These are phyloP conservation scores for Equus quagga DNA, from an alignment of 2,113 vertebrate genomes.

Conservation along the genomic window DNA sequence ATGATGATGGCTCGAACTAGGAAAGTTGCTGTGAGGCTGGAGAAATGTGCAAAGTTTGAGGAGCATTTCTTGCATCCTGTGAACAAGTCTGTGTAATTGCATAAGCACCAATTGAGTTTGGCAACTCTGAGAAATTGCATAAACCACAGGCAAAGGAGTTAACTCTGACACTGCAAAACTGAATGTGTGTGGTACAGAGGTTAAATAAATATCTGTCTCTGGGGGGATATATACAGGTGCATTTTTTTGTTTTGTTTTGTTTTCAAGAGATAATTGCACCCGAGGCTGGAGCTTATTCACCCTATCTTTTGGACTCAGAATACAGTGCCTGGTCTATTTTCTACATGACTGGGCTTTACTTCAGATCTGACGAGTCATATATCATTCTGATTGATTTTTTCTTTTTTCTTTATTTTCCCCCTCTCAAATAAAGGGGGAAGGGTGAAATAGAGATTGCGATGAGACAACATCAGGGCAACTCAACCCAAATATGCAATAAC, in stretches of 20 bases:
- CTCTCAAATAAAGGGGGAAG: conserved; percentile 23
- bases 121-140: background rate
- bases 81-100: background rate
- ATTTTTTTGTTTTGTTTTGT: conserved; percentile 58
- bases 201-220: conserved; percentile 43
- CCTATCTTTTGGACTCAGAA: conserved; percentile 85
- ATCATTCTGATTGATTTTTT: conserved; percentile 92
- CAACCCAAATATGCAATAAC: conserved; percentile 68
- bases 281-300: conserved; percentile 83
- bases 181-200: background rate
- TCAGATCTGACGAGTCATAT: conserved; percentile 89
- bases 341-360: conserved; percentile 93
- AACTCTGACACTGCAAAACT: background rate
- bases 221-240: background rate
- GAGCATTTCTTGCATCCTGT: background rate
- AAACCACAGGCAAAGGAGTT: background rate
- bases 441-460: conserved; percentile 78
- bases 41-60: too few relatives aligned
- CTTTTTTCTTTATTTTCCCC: conserved; percentile 35
- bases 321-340: conserved; percentile 92
- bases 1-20: background rate
- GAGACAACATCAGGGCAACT: conserved; percentile 67
- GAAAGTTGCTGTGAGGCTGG: too few relatives aligned
- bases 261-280: conserved; percentile 85
- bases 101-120: background rate